Evolutionary conservation across 2,888 invertebrate genomes (phyloP).

Genomic region (Phyllotreta cruciferae): DNA sequence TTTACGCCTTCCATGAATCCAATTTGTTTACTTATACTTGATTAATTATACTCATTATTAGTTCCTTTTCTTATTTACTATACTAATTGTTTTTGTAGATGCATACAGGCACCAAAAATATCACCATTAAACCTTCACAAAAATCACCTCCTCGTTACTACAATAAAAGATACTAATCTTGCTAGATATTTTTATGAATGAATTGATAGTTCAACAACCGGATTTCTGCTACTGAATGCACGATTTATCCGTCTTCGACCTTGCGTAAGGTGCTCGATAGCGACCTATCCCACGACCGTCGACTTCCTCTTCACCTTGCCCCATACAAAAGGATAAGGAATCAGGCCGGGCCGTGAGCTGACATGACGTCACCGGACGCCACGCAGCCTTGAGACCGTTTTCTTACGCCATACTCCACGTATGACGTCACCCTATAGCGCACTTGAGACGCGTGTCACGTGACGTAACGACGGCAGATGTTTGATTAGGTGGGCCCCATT

Average conservation of each 20-base stretch:
- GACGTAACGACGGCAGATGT: conserved; percentile 56
- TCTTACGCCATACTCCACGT: conserved; percentile 48
- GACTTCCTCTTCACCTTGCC: conserved; percentile 36
- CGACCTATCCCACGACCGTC: conserved; percentile 7
- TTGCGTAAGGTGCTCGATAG: conserved; percentile 26
- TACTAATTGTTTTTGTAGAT: background rate
- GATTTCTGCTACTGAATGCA: background rate
- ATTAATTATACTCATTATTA: too few relatives aligned
- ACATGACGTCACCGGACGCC: conserved; percentile 58
- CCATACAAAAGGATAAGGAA: conserved; percentile 31
- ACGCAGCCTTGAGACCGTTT: conserved; percentile 59
- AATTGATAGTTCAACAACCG: conserved; percentile 12
- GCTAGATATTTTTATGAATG: background rate
- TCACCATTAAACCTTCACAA: background rate
- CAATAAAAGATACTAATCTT: background rate
- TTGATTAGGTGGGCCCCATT: conserved; percentile 49
- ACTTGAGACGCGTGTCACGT: conserved; percentile 52
- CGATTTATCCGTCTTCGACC: conserved; percentile 9
- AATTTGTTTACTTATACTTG: too few relatives aligned
- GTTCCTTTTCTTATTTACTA: too few relatives aligned
- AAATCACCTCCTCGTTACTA: background rate
- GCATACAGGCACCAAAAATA: background rate
- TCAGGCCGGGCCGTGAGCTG: conserved; percentile 29
- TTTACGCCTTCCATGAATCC: background rate
- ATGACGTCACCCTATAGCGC: conserved; percentile 47